Base-by-base conservation (phyloP, 2,888 invertebrate species). In the Cyclophora punctaria region DNA sequence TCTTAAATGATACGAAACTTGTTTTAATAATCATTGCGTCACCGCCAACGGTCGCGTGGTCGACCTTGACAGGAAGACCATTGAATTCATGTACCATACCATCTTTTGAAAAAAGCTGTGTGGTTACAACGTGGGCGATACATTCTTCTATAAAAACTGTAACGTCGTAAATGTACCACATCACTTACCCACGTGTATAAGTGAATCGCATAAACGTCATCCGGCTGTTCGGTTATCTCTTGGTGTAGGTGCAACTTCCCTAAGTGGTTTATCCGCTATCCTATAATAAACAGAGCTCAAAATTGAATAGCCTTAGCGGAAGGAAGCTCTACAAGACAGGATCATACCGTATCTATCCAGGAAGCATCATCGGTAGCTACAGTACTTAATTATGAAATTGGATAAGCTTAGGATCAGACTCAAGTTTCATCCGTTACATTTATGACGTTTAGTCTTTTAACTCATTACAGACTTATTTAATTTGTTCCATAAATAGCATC, bases 241-340 rank as follows among this genome's bases (percentile, higher is more conserved):
- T 52, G 52, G 62, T 67, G 64, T 70, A 70, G 71, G 66, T 66
- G 67, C 64, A 63, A 75, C 74, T 73, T 79, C 78, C 73, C 70
- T 79, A 75, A 84, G 81, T 80, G 77, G 75, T 74, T 79, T 76
- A 82, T 78, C 78, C 78, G 74, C 71, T 79, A 75, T 76, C 71
- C 73, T 67, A 67, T 62, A 54, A 46, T 63, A 63, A 58, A 59
- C 59, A 44, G 37, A 53, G 33, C 44, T 47, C 47, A 66, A 65
- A 62, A 62, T 66, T 69, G 62, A 69, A 69, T 66, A 67, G 66
- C 57, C 58, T 67, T 70, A 67, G 62, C 76, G 84, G 81, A 85
- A 83, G 86, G 85, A 86, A 86, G 84, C 83, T 76, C 76, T 81
- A 82, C 73, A 80, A 74, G 64, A 62, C 62, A 67, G 71, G 71